These are phyloP conservation scores for Dinoponera quadriceps DNA, from an alignment of 1,140 invertebrate genomes.

Conservation along the genomic window DNA sequence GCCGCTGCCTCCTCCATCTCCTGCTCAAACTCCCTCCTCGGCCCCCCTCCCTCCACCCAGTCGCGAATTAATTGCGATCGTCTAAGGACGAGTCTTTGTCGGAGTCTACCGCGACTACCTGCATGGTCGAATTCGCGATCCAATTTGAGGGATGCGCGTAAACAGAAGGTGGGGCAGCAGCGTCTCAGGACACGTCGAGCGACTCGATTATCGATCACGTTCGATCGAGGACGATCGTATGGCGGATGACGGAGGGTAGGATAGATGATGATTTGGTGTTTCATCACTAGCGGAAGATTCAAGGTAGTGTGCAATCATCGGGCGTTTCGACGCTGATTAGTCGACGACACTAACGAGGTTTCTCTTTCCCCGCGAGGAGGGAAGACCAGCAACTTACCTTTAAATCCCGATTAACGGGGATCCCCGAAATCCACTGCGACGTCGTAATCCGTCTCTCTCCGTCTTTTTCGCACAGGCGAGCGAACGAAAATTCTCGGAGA, in stretches of 20 bases:
- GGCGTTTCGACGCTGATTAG: slow-evolving; percentile 79
- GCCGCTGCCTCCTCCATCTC: slow-evolving; percentile 41
- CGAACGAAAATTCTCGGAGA: slow-evolving; percentile 10
- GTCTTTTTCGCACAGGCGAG: slow-evolving; percentile 3
- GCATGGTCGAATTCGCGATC: slow-evolving; percentile 70
- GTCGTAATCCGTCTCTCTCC: slow-evolving; percentile 73
- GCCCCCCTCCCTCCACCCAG: slow-evolving; percentile 73
- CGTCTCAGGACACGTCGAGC: background rate
- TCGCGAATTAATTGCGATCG: slow-evolving; percentile 84
- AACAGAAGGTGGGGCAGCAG: slow-evolving; percentile 32
- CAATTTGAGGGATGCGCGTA: slow-evolving; percentile 65
- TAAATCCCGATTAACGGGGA: slow-evolving; percentile 77
- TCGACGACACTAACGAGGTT: slow-evolving; percentile 76
- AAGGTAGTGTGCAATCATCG: no score
- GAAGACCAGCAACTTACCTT: slow-evolving; percentile 66
- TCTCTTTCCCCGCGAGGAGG: slow-evolving; percentile 68
- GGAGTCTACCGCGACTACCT: slow-evolving; percentile 72
- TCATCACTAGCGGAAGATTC: background rate
- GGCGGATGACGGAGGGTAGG: no score
- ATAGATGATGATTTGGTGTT: slow-evolving; percentile 32
- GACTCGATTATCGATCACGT: slow-evolving; percentile 35
- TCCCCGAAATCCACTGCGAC: slow-evolving; percentile 68
- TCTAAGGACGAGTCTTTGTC: slow-evolving; percentile 82
- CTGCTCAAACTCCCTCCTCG: slow-evolving; percentile 18
- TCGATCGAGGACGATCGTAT: background rate